Base-by-base conservation (phyloP, 92 coral and sea anemone species). In the Bergia puertoricense region DNA sequence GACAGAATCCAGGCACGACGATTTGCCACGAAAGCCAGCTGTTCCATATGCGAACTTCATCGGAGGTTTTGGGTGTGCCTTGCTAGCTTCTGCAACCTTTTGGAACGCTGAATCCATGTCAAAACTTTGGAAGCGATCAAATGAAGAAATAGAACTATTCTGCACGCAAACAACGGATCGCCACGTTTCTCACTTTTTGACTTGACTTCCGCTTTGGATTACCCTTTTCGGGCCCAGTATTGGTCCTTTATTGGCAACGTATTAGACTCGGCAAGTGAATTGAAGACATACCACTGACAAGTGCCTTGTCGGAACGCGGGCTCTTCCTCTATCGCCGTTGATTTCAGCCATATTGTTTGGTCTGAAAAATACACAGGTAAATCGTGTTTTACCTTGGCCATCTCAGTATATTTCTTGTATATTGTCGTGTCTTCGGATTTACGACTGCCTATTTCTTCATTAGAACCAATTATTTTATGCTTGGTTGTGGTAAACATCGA, bases 21-120 rank as follows among this genome's bases (percentile, higher is more conserved):
- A 93, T 16, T 90, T 87, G 59, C 90, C 82, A 46, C 99, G 98
- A 88, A 97, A 97, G 6, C 99, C 99, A 4, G 99, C 99, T 50
- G 99, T 97, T 23, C 99, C 99, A 77, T 97, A 97, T 54, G 96
- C 43, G 85, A 94, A 97, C 89, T 87, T 96, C 30, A 92, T 81
- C 74, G 92, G 92, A 10, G 95, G 96, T 77, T 97, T 95, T 20
- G 97, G 98, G 75, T 97, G 95, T 66, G 79, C 74, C 86, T 85
- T 79, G 83, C 94, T 90, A 42, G 91, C 92, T 86, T 90, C 94
- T n/a, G 85, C 78, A 38, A 90, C 99, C 85, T 89, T 94, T 22
- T 94, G 85, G 67, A 95, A 88, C 5, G 82, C 74, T n/a, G 90
- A 76, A 37, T 94, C 98, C 98, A 95, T 95, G 43, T 15, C 91